phyloP scores from a whole-genome alignment of 2,797 vertebrate species.

The Cynopterus sphinx region DNA sequence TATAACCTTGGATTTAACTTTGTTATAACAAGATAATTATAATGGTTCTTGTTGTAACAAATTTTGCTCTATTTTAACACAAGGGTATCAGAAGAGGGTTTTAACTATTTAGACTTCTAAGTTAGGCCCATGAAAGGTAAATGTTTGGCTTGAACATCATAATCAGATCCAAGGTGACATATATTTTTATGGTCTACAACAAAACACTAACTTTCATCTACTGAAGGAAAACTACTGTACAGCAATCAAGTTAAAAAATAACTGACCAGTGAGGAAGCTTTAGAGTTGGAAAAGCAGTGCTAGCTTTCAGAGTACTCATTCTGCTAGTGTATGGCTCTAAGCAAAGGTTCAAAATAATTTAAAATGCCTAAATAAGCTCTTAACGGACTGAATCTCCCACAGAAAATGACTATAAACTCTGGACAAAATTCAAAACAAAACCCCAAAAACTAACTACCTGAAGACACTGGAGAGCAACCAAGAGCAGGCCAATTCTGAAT shows the following conservation, averaged over 20 bases:
- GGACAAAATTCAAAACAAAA: background rate
- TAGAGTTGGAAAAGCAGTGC: background rate
- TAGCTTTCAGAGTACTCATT: background rate
- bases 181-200: background rate
- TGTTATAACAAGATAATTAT: constrained; percentile 47
- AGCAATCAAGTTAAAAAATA: background rate
- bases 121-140: background rate
- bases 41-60: background rate
- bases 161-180: background rate
- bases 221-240: background rate
- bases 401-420: background rate
- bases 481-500: background rate
- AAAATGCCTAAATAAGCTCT: background rate
- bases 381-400: background rate
- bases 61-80: constrained; percentile 38
- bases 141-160: background rate
- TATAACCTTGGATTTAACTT: constrained; percentile 49
- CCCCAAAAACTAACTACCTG: background rate
- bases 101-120: constrained; percentile 36
- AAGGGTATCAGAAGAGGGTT: background rate
- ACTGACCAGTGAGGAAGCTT: background rate
- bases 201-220: background rate
- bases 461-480: background rate
- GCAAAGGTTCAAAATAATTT: background rate
- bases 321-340: background rate